Base-by-base conservation (phyloP, 2,113 vertebrate species). In the Clinocottus analis region DNA sequence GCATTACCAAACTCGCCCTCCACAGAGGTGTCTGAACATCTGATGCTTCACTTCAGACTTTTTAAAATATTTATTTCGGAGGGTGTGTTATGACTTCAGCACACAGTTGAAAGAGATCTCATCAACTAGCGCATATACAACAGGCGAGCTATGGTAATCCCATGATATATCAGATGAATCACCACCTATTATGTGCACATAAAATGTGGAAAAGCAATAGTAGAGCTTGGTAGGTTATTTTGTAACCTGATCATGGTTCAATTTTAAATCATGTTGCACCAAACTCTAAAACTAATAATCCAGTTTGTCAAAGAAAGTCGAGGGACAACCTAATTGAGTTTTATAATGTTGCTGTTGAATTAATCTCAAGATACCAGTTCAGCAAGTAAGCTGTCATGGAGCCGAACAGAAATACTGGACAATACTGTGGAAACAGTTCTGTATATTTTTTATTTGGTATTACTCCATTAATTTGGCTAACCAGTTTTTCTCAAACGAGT, bases 81-180 rank as follows among this genome's bases (percentile, higher is more conserved):
- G 12, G 0, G 10, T 23, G 31, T 49, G 49, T 35, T 43, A 41
- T 67, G 31, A 2, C 11, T 23, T 67, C 43, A 53, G 11, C 59
- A 60, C n/a, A 60, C 61, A 37, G 39, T 23, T 59, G 53, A 75
- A 64, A 82, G 43, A n/a, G n/a, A n/a, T n/a, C n/a, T n/a, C n/a
- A n/a, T n/a, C n/a, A n/a, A n/a, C n/a, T n/a, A n/a, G n/a, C n/a
- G n/a, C n/a, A n/a, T n/a, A n/a, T n/a, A n/a, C n/a, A n/a, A n/a
- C n/a, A n/a, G n/a, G n/a, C n/a, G n/a, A n/a, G n/a, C n/a, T n/a
- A n/a, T n/a, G n/a, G n/a, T n/a, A n/a, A n/a, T n/a, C n/a, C n/a
- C n/a, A n/a, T n/a, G n/a, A n/a, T n/a, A n/a, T n/a, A n/a, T n/a
- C n/a, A n/a, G n/a, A n/a, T n/a, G n/a, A n/a, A n/a, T n/a, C n/a